phyloP scores from a whole-genome alignment of 2,888 invertebrate species.

The Ptilodon capucinus region DNA sequence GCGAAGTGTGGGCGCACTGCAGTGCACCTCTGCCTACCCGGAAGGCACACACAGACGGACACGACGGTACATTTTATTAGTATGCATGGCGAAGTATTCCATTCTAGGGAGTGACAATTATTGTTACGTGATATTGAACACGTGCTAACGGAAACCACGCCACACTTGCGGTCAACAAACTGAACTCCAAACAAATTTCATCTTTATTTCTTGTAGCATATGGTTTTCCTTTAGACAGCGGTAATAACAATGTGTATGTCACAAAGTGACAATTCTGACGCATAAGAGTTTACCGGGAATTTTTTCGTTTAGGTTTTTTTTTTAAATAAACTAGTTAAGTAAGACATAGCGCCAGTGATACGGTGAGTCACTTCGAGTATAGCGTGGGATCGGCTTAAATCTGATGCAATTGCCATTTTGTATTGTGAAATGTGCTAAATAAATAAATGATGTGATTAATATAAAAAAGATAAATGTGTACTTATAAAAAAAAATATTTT shows the following conservation, averaged over 20 bases:
- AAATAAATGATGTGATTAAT: too few species aligned
- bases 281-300: not conserved
- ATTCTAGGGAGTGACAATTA: not conserved
- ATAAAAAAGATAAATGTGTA: too few species aligned
- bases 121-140: not conserved
- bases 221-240: not conserved
- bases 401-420: not conserved
- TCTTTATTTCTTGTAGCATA: not conserved
- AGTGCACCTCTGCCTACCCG: not conserved
- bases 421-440: not conserved
- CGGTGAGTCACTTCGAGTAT: not conserved
- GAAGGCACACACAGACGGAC: too few species aligned
- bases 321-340: not conserved
- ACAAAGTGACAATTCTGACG: not conserved
- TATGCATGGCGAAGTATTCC: not conserved
- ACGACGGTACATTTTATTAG: not conserved
- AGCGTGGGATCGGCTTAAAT: not conserved
- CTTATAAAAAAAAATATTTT: too few species aligned
- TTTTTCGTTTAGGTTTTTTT: not conserved
- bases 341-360: not conserved
- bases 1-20: too few species aligned
- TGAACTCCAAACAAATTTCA: not conserved
- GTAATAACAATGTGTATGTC: not conserved
- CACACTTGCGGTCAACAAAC: not conserved
- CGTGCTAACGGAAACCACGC: not conserved